Evolutionary conservation across 2,888 invertebrate species (phyloP), one percentile per base, ranked within the genome.

Genomic region (Lycocerus yunnanus): DNA sequence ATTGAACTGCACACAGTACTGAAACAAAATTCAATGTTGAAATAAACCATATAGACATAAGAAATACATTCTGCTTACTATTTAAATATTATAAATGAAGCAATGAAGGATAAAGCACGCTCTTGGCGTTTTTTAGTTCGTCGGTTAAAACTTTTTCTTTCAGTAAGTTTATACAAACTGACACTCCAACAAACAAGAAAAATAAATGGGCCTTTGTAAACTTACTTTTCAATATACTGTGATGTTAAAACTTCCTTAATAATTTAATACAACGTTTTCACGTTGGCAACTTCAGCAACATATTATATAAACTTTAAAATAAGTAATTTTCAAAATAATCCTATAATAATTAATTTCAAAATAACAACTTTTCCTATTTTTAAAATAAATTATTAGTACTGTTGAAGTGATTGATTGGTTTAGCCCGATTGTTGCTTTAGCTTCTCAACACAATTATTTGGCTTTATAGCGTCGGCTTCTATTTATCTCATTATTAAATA

Each of bases 1-100:
- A 82, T 79, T 85, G 85, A 77, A 85, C 85, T 77, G 85, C 85
- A 78, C 85, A 82, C 76, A 83, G 77, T 78, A 84, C 86, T 86
- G 84, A 76, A 78, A 79, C 78, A 72, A 72, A 60, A 61, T 14
- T 74, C 9, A 43, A n/a, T n/a, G 43, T 43, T 43, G 5, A 43
- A 43, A 43, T 43, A n/a, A n/a, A 43, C 6, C 43, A 6, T n/a
- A n/a, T 43, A 43, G n/a, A 43, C 43, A 43, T 13, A 43, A n/a
- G 6, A n/a, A n/a, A 43, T 43, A 43, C n/a, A 43, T 43, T n/a
- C 43, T 43, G n/a, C n/a, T n/a, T 43, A 43, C 4, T 43, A 43
- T 43, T 43, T 43, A 43, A 43, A 43, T 43, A 43, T 43, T 43
- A 43, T 43, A 43, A 43, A 43, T 43, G n/a, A 43, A n/a, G 43